phyloP scores from a whole-genome alignment of 2,888 invertebrate genomes.

The Troides aeacus region DNA sequence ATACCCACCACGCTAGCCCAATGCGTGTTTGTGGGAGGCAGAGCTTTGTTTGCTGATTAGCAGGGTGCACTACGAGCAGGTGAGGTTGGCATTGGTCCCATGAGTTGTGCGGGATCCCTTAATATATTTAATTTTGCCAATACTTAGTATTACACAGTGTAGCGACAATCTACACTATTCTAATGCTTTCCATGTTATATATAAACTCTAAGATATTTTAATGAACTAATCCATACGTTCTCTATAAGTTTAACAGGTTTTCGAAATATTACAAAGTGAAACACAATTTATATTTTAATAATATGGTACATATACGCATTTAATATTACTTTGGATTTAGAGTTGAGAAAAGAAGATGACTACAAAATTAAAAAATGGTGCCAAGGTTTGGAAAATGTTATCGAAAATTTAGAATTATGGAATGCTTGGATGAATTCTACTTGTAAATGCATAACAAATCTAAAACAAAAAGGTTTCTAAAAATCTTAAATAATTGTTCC shows the following conservation, averaged over 20 bases:
- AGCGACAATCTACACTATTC: no score
- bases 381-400: constrained; percentile 51
- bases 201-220: neutral
- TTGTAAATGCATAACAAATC: constrained; percentile 40
- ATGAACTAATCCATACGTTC: neutral
- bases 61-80: no score
- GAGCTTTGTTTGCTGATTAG: no score
- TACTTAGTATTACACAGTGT: no score
- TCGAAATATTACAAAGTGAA: no score
- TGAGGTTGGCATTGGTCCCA: no score
- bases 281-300: no score
- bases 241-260: neutral
- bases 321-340: constrained; percentile 37
- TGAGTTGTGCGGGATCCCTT: no score
- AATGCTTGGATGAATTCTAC: constrained; percentile 55
- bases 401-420: constrained; percentile 57
- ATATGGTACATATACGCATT: neutral
- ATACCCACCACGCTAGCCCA: no score
- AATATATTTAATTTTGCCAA: no score
- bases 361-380: constrained; percentile 51
- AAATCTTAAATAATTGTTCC: neutral
- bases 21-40: no score
- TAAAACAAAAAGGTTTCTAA: constrained; percentile 42
- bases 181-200: no score
- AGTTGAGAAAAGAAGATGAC: constrained; percentile 33